Evolutionary conservation across 2,797 vertebrate genomes (phyloP), one percentile per base, ranked within the genome.

Genomic region (Sebastiscus albofasciatus): DNA sequence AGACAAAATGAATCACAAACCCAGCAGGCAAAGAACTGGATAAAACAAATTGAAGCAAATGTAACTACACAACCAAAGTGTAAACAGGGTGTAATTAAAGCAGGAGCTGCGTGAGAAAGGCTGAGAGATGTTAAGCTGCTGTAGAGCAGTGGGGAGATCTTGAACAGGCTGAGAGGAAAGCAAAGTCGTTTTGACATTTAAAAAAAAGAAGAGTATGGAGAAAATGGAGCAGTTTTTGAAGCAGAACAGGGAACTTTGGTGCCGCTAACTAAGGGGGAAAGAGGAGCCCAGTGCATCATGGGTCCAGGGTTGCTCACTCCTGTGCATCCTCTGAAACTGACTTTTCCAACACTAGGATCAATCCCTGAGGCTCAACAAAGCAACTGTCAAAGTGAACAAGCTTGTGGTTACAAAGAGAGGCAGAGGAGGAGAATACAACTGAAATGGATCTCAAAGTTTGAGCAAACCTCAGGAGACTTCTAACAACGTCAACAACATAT

Each of bases 1-100:
- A 60, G 58, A 71, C 29, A 56, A 22, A 29, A 75, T 67, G 26
- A 33, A 85, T 79, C 81, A 81, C 67, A 71, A 65, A 16, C 46
- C 5, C 77, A 65, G 72, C 76, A 79, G 65, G 73, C 16, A 22
- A 31, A 56, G 29, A 80, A 33, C 67, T 79, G 13, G 52, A 73
- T 59, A 59, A 46, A 71, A 11, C 7, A 75, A 24, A 61, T 68
- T 68, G 42, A 73, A 75, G 60, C 12, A 59, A 75, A 79, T 65
- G 4, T 54, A 72, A 62, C 16, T 65, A 49, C 78, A 73, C 18
- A 76, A 46, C 7, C 5, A 49, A 70, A 62, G 54, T 69, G 72
- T 39, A 79, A 72, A 72, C 26, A 42, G 26, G 24, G 7, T 29
- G 27, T 52, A 65, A 71, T 78, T 62, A 87, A 59, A 72, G 56